Evolutionary conservation across 2,797 vertebrate species (phyloP), one percentile per base, ranked within the genome.

Genomic region (Cyprinodon diabolis): DNA sequence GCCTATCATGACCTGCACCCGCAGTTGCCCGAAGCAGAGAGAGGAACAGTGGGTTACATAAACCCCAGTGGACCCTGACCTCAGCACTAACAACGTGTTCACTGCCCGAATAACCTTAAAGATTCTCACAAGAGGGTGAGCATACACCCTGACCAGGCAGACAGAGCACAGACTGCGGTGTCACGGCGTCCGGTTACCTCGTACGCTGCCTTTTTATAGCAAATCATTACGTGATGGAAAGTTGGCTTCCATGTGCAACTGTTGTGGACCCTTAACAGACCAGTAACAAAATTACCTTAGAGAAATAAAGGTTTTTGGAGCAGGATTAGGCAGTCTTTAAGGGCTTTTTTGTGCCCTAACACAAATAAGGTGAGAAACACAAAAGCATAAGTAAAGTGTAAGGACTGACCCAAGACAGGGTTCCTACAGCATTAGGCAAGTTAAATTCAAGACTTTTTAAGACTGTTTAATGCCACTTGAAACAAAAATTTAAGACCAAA

Each of bases 1-100:
- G 23, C 8, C 69, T 37, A 37, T 52, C 14, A 47, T 30, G 55
- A 74, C 68, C 40, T 37, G 37, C 58, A 52, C 49, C 78, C 56
- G 40, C 72, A 8, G 68, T 47, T 77, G 45, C 47, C 60, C 30
- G 9, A 37, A 68, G 69, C 76, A 74, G 63, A 85, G 76, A 83
- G 86, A 85, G 72, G 77, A 89, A 83, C 66, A 81, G 37, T 40
- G 71, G 56, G 68, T 87, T 90, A 79, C 87, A 86, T 84, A 87
- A 92, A 74, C 21, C 67, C 70, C 52, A 1, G 51, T 66, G 85
- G 86, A 93, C 87, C 84, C 76, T 71, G 79, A 76, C 78, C 84
- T 74, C 70, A 72, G 58, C 25, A 19, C 21, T 84, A 84, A 90
- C 84, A 87, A 81, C 77, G 57, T 77, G 74, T 80, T 72, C 60